These are phyloP conservation scores for Plebejus argus DNA, from an alignment of 2,888 invertebrate genomes.

Conservation along the genomic window DNA sequence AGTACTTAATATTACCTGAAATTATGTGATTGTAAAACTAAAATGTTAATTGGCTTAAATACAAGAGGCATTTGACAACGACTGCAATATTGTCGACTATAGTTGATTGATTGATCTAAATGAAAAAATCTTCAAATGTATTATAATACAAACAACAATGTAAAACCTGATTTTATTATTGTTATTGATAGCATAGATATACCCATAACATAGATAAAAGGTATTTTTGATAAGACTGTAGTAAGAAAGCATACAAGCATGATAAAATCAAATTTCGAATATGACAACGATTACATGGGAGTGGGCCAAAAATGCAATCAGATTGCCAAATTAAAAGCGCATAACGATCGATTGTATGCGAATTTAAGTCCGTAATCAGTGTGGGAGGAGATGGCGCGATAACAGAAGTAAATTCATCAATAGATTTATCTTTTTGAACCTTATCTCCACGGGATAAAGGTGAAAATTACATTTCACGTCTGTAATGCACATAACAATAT, in stretches of 20 bases:
- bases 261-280: not conserved
- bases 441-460: not conserved
- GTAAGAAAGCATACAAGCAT: not conserved
- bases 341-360: slow-evolving; percentile 24
- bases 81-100: no score
- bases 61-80: no score
- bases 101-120: no score
- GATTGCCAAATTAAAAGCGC: slow-evolving; percentile 24
- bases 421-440: not conserved
- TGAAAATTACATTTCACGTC: not conserved
- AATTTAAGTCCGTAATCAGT: slow-evolving; percentile 15
- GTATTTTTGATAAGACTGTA: not conserved
- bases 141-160: no score
- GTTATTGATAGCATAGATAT: no score
- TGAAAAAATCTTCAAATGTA: no score
- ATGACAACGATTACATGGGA: not conserved
- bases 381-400: slow-evolving; percentile 8
- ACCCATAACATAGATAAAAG: not conserved
- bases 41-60: no score
- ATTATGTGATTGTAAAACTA: no score
- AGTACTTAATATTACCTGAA: no score
- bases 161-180: no score
- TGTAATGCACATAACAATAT: not conserved
- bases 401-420: not conserved
- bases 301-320: slow-evolving; percentile 17